Percentiles rank a stretch among this genome's conserved stretches.
Evolutionary conservation across 2,888 invertebrate genomes (phyloP).

Genomic region (Drosophila multiciliata): DNA sequence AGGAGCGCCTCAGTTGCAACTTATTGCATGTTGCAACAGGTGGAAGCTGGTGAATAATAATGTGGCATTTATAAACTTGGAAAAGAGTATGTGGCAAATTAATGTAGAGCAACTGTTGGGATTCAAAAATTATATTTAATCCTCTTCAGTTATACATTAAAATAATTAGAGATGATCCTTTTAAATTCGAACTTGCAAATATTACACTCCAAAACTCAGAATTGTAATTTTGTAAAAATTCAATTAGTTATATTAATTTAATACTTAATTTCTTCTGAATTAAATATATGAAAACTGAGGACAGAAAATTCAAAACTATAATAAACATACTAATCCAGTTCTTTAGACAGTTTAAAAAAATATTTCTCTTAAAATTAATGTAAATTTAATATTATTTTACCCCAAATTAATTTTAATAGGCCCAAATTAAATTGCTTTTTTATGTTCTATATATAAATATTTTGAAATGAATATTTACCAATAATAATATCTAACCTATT

Average conservation of each 20-base stretch:
- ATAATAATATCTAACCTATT: background rate
- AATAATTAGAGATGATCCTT: background rate
- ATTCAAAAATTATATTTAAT: background rate
- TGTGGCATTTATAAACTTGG: background rate
- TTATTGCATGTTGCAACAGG: conserved; percentile 27
- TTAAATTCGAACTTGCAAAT: background rate
- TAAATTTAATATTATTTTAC: background rate
- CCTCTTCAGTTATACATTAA: background rate
- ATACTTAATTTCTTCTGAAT: background rate
- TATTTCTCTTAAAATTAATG: background rate
- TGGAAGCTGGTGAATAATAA: conserved; percentile 1
- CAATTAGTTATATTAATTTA: background rate
- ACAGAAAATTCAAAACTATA: background rate
- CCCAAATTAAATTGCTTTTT: background rate
- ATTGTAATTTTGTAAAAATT: background rate
- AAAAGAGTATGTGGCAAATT: background rate
- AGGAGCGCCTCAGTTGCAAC: conserved; percentile 48
- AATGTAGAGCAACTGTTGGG: background rate
- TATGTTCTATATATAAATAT: background rate
- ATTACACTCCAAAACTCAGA: too few species aligned
- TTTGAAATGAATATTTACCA: background rate
- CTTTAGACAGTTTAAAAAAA: background rate
- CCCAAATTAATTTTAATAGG: background rate
- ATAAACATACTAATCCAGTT: too few species aligned
- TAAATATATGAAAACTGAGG: background rate